Conservation (phyloP, 1,140 invertebrate species). For the Drosophila willistoni region DNA sequence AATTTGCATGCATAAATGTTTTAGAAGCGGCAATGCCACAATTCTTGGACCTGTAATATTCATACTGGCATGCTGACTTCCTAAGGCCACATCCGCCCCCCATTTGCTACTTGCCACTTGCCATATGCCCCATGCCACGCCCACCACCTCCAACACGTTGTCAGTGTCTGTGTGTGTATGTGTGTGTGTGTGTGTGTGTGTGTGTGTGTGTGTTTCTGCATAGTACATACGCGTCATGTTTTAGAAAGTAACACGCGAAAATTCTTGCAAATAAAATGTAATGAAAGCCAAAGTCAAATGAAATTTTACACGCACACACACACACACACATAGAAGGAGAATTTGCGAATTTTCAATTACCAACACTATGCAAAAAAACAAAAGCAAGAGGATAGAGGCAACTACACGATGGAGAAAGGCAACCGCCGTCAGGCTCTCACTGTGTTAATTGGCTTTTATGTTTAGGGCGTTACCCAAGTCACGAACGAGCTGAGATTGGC, state of each 20-base stretch:
- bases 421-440: neutral
- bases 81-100: neutral
- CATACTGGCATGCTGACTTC: neutral
- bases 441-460: constrained; percentile 14
- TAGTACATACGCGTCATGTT: constrained; percentile 8
- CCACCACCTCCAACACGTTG: neutral
- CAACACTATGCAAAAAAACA: constrained; percentile 10
- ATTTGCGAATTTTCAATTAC: constrained; percentile 12
- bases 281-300: constrained; percentile 61
- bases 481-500: constrained; percentile 2
- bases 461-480: constrained; percentile 9
- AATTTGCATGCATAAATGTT: constrained; percentile 76
- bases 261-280: constrained; percentile 63
- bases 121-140: neutral
- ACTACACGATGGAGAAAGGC: neutral
- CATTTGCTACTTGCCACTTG: neutral
- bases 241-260: constrained; percentile 31
- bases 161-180: neutral
- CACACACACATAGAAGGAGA: constrained; percentile 26
- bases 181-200: too few relatives aligned
- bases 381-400: neutral
- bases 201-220: neutral
- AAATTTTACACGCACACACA: constrained; percentile 46
- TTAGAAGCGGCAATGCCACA: constrained; percentile 39
- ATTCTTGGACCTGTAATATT: constrained; percentile 13